Conservation (phyloP, 2,113 vertebrate genomes). For the Pitta sordida region DNA sequence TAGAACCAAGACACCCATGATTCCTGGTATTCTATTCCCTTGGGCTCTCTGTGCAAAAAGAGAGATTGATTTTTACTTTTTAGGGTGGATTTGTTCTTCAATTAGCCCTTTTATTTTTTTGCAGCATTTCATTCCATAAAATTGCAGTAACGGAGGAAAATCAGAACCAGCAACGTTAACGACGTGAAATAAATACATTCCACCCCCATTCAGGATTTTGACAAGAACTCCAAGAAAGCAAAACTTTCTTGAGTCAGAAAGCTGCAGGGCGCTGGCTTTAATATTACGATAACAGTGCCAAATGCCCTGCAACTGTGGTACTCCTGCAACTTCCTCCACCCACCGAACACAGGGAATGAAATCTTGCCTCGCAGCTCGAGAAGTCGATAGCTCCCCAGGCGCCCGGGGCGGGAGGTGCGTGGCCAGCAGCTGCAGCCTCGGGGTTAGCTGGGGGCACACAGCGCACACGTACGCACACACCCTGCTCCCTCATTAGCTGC, state of each 20-base stretch:
- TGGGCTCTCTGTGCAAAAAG: neutral
- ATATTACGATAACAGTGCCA: neutral
- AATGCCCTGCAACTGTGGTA: neutral
- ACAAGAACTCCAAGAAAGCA: neutral
- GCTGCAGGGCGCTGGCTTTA: neutral
- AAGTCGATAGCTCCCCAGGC: neutral
- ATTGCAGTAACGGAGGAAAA: neutral
- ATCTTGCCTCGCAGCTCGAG: neutral
- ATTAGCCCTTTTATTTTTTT: conserved; percentile 8
- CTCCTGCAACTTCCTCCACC: neutral
- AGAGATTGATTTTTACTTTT: conserved; percentile 62
- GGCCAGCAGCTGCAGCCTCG: accelerated
- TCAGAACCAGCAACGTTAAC: neutral
- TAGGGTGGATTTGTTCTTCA: conserved; percentile 47
- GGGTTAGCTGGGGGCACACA: conserved; percentile 9
- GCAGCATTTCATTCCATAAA: conserved; percentile 1
- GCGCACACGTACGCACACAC: neutral
- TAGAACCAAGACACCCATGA: conserved; percentile 34
- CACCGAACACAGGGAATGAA: neutral
- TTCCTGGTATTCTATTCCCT: neutral
- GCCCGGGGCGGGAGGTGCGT: accelerated
- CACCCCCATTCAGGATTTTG: neutral
- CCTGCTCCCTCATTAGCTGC: neutral
- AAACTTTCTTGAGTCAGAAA: neutral
- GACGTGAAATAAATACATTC: neutral